Evolutionary conservation across 2,797 vertebrate species (phyloP).

Genomic region (Emys orbicularis): DNA sequence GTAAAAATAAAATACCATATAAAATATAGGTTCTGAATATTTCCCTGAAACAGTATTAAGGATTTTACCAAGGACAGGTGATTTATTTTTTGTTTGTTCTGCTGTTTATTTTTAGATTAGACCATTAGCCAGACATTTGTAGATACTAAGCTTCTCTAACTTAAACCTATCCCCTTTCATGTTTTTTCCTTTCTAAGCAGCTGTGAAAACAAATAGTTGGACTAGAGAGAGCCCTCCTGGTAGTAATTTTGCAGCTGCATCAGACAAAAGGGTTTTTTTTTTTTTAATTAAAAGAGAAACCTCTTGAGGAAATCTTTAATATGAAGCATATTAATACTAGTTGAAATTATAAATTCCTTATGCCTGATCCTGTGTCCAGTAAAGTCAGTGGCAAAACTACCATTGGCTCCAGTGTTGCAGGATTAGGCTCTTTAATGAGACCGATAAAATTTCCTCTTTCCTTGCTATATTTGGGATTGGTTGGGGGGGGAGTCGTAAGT

Average conservation of each 20-base stretch:
- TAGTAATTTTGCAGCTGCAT: slow-evolving; percentile 41
- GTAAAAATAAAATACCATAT: neutral
- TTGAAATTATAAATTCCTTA: neutral
- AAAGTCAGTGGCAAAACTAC: neutral
- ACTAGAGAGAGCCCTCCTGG: neutral
- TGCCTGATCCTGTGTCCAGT: neutral
- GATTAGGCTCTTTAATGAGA: neutral
- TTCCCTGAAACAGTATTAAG: neutral
- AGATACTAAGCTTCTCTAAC: neutral
- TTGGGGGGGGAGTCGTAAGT: neutral
- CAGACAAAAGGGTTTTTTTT: neutral
- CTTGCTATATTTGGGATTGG: neutral
- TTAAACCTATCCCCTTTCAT: neutral
- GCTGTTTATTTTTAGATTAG: neutral
- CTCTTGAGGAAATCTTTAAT: neutral
- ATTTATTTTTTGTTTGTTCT: neutral
- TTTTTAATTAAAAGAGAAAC: neutral
- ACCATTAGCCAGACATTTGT: neutral
- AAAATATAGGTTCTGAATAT: neutral
- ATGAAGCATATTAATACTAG: neutral
- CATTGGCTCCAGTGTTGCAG: neutral
- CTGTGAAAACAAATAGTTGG: slow-evolving; percentile 43
- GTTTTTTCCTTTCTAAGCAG: neutral
- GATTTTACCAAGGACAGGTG: neutral
- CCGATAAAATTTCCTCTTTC: neutral